phyloP scores from a whole-genome alignment of 1,140 invertebrate genomes.

The Drosophila triauraria region DNA sequence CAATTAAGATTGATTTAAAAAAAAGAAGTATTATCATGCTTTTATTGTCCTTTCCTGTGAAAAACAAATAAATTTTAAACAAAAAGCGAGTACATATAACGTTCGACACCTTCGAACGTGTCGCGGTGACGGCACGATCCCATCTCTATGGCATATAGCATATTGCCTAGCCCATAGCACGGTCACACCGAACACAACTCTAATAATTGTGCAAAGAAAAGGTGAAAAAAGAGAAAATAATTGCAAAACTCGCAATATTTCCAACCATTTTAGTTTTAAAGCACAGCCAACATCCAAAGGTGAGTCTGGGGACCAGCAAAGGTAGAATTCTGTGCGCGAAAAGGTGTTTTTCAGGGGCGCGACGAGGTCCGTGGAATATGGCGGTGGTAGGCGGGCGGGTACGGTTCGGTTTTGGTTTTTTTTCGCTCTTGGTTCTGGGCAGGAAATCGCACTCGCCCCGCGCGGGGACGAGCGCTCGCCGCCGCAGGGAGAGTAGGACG shows the following conservation, averaged over 20 bases:
- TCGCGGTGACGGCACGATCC: not conserved
- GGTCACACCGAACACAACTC: slow-evolving; percentile 31
- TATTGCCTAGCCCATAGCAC: slow-evolving; percentile 1
- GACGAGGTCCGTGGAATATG: slow-evolving; percentile 17
- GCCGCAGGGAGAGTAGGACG: not conserved
- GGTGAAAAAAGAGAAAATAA: slow-evolving; percentile 73
- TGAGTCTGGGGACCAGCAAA: slow-evolving; percentile 13
- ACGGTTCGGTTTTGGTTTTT: slow-evolving; percentile 19
- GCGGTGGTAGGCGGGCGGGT: slow-evolving; percentile 40
- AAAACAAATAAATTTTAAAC: not conserved
- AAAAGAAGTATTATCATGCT: too few species aligned
- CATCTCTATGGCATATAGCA: slow-evolving; percentile 26
- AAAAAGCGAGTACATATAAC: not conserved
- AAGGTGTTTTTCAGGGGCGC: not conserved
- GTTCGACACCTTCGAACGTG: too few species aligned
- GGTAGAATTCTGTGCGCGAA: not conserved
- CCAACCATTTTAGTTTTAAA: slow-evolving; percentile 58
- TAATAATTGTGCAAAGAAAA: slow-evolving; percentile 69
- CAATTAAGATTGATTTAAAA: too few species aligned
- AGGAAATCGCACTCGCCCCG: slow-evolving; percentile 14
- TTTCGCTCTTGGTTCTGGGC: slow-evolving; percentile 15
- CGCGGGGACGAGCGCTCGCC: slow-evolving; percentile 3
- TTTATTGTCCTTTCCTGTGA: too few species aligned
- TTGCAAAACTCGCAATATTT: slow-evolving; percentile 39
- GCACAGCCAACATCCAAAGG: slow-evolving; percentile 42